Conservation (phyloP, 2,113 vertebrate species). For the Rhegmatorhina hoffmannsi region DNA sequence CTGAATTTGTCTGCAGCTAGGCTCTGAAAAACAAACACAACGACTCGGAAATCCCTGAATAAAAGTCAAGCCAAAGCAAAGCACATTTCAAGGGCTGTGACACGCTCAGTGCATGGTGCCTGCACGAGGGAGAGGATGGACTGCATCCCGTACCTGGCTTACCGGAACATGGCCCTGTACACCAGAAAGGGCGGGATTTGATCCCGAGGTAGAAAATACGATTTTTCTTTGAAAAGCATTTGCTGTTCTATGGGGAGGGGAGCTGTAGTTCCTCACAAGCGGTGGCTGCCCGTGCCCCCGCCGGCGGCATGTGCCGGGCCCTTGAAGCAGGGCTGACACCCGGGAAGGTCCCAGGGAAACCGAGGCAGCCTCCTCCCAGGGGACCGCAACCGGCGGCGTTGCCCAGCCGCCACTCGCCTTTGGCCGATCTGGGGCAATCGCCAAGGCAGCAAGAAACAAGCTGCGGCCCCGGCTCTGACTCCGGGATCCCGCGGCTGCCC, state of each 20-base stretch:
- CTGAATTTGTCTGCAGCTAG: background rate
- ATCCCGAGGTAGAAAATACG: background rate
- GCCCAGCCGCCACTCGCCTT: background rate
- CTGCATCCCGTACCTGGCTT: rapidly evolving
- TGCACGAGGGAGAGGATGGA: rapidly evolving
- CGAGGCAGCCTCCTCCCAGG: too few relatives aligned
- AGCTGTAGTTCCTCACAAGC: background rate
- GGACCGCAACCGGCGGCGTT: background rate
- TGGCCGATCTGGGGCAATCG: background rate
- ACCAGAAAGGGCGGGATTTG: background rate
- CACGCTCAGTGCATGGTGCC: rapidly evolving
- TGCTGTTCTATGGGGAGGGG: background rate
- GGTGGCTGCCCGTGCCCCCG: background rate
- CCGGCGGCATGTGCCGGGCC: background rate
- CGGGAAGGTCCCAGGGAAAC: background rate
- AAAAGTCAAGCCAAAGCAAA: background rate
- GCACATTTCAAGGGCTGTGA: too few relatives aligned
- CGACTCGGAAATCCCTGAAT: background rate
- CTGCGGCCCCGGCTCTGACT: too few relatives aligned
- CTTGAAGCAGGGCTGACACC: background rate
- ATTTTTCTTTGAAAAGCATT: background rate
- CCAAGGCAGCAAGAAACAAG: background rate
- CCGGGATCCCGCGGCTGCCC: background rate
- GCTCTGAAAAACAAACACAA: background rate
- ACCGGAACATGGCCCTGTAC: background rate